Conservation (phyloP, 1,140 invertebrate species). For the Drosophila dunni region DNA sequence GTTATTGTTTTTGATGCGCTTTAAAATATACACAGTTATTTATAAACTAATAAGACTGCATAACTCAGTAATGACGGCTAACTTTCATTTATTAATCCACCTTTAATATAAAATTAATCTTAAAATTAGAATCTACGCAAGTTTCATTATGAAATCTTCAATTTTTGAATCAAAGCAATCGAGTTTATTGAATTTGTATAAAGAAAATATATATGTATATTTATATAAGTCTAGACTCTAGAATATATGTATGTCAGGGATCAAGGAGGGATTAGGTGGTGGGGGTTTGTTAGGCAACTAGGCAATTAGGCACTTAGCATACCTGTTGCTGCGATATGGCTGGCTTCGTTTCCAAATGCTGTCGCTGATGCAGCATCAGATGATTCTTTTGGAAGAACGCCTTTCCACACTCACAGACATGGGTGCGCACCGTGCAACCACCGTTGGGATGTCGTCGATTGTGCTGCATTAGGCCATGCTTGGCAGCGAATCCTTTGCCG, state of each 20-base stretch:
- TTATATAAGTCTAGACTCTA: slow-evolving; percentile 6
- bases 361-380: slow-evolving; percentile 91
- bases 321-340: slow-evolving; percentile 86
- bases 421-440: slow-evolving; percentile 92
- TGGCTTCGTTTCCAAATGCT: slow-evolving; percentile 89
- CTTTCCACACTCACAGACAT: slow-evolving; percentile 93
- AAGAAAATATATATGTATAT: slow-evolving; percentile 12
- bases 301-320: slow-evolving; percentile 57
- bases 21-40: slow-evolving; percentile 40
- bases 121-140: slow-evolving; percentile 29
- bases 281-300: slow-evolving; percentile 4
- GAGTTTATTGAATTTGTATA: slow-evolving; percentile 16
- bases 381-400: slow-evolving; percentile 95
- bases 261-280: background rate
- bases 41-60: slow-evolving; percentile 43
- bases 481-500: slow-evolving; percentile 93
- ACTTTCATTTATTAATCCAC: background rate
- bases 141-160: slow-evolving; percentile 1
- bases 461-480: slow-evolving; percentile 92
- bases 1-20: slow-evolving; percentile 25
- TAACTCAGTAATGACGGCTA: slow-evolving; percentile 27
- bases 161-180: slow-evolving; percentile 23
- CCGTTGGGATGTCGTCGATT: slow-evolving; percentile 90
- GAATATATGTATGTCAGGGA: slow-evolving; percentile 3
- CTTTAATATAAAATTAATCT: slow-evolving; percentile 23